phyloP scores from a whole-genome alignment of 1,140 invertebrate genomes.

The Neocloeon triangulifer region DNA sequence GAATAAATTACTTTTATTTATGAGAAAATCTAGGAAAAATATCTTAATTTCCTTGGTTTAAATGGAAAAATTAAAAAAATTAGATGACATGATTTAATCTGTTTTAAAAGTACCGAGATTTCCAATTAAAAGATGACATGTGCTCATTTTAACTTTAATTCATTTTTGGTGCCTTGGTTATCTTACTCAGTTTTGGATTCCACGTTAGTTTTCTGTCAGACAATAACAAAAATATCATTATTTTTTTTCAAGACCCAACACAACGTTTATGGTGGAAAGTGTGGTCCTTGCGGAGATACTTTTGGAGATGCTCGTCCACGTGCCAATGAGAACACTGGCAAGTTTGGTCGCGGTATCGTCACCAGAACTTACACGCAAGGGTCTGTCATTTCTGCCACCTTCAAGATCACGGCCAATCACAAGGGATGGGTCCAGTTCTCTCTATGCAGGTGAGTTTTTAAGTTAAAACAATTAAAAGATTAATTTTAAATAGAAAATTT shows the following conservation, averaged over 20 bases:
- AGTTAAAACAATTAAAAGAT: too few relatives aligned
- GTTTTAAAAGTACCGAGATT: too few relatives aligned
- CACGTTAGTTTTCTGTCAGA: conserved; percentile 8
- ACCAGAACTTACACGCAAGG: conserved; percentile 16
- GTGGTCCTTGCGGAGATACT: conserved; percentile 1
- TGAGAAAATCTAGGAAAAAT: too few relatives aligned
- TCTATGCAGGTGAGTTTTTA: conserved; percentile 28
- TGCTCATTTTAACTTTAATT: too few relatives aligned
- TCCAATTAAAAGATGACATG: too few relatives aligned
- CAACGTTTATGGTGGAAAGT: background rate
- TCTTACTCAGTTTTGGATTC: too few relatives aligned
- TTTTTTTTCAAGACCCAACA: background rate
- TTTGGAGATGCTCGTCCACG: conserved; percentile 22
- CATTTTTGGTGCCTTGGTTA: too few relatives aligned
- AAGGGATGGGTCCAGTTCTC: conserved; percentile 27
- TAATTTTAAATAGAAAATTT: too few relatives aligned
- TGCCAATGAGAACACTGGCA: conserved; percentile 34
- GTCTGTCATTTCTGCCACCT: conserved; percentile 15
- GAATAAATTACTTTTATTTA: too few relatives aligned
- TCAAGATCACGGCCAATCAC: conserved; percentile 28
- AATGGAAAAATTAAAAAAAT: too few relatives aligned
- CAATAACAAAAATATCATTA: conserved; percentile 2
- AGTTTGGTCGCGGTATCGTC: conserved; percentile 29
- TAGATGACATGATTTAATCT: too few relatives aligned
- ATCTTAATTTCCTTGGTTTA: too few relatives aligned